Base-by-base conservation (phyloP, 2,888 invertebrate genomes). In the Malthinus seriepunctatus region DNA sequence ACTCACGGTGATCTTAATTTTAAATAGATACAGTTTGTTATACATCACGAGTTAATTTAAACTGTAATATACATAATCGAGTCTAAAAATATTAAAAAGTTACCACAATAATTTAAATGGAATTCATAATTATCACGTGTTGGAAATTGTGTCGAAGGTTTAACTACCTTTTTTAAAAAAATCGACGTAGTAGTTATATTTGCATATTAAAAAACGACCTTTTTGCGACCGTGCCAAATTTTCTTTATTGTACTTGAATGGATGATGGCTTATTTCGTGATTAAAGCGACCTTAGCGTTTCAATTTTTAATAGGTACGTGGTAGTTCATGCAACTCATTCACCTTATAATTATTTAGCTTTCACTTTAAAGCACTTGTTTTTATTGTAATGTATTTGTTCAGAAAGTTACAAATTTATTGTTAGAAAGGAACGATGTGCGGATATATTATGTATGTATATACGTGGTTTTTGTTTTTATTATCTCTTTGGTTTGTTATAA, bases 341-440 rank as follows among this genome's bases (percentile, higher is more conserved):
- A 42, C 39, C 39, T 14, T 42, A n/a, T 42, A 42, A 23, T 38
- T 38, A 14, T 42, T 15, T 15, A 42, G 39, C 39, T 42, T 42
- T 42, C 39, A 42, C 39, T 42, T 42, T 42, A 15, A 42, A 15
- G 39, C 39, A 42, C 39, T 42, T 42, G 39, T 42, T 42, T 42
- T 14, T 12, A 42, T 42, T 23, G 39, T 14, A n/a, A n/a, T 15
- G 39, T 15, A 42, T 39, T 39, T 23, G 23, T 5, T 23, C 23
- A 23, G 23, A 39, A 15, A 39, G 14, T 39, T 39, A 15, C 12
- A 12, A 39, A 39, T 42, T 42, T 42, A 42, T 42, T 42, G 39
- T 23, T 23, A 42, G 23, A 39, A 39, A 42, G 15, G 39, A 15
- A 15, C n/a, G 39, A 9, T n/a, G 15, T n/a, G 39, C 39, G 15